Evolutionary conservation across 2,888 invertebrate genomes (phyloP), one percentile per base, ranked within the genome.

Genomic region (Caprella mutica): DNA sequence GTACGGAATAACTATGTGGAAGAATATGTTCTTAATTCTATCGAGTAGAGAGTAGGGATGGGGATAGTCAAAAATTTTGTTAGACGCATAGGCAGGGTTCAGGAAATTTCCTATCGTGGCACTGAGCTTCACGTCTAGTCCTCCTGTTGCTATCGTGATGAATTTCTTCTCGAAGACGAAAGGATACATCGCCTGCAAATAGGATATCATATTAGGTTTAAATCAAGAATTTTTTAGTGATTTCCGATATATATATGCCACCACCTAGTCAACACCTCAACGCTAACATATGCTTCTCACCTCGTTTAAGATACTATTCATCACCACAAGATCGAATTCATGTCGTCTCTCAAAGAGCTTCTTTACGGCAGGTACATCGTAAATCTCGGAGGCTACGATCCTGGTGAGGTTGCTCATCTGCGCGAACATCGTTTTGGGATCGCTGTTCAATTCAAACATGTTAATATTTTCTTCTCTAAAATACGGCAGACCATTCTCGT

Each of bases 291-390:
- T n/a, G n/a, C n/a, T n/a, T n/a, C n/a, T n/a, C n/a, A n/a, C 61
- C 52, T 61, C 61, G 29, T 58, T 58, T 12, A 58, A 61, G 38
- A 52, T 29, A 17, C 55, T 40, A 26, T 50, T 52, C n/a, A 58
- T 33, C 9, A 61, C 19, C 3, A 61, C 27, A 27, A 61, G 52
- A 38, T 61, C 61, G 44, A 61, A 61, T 8, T 58, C 58, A 35
- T 61, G 48, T 44, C 61, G 58, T 27, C 27, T 51, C 2, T 55
- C 48, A 24, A 52, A 61, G 14, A 61, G 38, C n/a, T 61, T 35
- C 38, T 53, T 53, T 2, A 61, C 55, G 6, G 14, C 43, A 5
- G 58, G 52, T 14, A 58, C 27, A 14, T 58, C 53, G 50, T 61
- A 61, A 26, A 61, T 14, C 5, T 61, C 52, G 14, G 50, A 27